Percentiles rank a stretch among this genome's conserved stretches.
These are phyloP conservation scores for Talpa occidentalis DNA, from an alignment of 2,113 vertebrate species.

Conservation along the genomic window DNA sequence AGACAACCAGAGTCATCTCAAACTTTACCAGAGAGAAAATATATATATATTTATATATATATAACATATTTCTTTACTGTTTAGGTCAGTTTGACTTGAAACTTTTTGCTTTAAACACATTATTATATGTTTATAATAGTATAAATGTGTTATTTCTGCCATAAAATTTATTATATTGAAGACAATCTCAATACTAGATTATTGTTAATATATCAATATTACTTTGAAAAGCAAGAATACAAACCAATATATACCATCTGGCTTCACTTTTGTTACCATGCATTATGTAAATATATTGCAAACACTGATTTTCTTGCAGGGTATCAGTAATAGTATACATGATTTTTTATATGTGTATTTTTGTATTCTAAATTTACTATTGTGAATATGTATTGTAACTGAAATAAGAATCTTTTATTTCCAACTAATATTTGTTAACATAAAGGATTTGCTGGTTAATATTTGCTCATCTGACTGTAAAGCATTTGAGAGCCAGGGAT, in stretches of 20 bases:
- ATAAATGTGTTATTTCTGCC: background rate
- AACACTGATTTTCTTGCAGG: background rate
- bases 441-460: conserved; percentile 12
- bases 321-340: background rate
- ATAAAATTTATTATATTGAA: background rate
- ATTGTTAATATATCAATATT: background rate
- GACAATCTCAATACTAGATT: background rate
- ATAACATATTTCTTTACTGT: background rate
- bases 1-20: background rate
- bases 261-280: background rate
- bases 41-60: background rate
- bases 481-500: conserved; percentile 9
- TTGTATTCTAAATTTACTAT: conserved; percentile 18
- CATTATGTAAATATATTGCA: background rate
- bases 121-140: background rate
- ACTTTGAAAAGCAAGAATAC: background rate
- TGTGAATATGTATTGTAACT: background rate
- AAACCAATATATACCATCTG: background rate
- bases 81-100: background rate
- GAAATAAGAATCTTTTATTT: background rate
- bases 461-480: conserved; percentile 19
- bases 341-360: background rate
- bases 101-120: background rate
- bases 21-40: background rate
- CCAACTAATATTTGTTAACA: background rate